Base-by-base conservation (phyloP, 2,113 vertebrate species). In the Platichthys stellatus region DNA sequence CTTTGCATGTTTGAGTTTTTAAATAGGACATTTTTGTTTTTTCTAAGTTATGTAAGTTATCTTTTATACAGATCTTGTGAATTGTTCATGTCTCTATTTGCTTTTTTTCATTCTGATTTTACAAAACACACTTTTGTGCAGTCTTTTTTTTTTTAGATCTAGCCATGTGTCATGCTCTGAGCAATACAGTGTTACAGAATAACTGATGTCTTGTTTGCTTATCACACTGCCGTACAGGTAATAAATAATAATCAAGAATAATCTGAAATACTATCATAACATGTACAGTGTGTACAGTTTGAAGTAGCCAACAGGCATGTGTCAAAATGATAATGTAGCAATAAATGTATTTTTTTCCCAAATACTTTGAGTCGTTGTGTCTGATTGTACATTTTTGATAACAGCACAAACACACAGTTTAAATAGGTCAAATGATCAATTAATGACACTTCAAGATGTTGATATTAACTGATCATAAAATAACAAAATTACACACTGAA, bases 241-340 rank as follows among this genome's bases (percentile, higher is more conserved):
- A 77, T 71, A 23, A 69, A 67, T 76, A 64, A 81, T 70, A 75
- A 11, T 82, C 31, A 56, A 49, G 71, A 47, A 76, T 69, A 80
- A 86, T 74, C 67, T 78, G 60, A 85, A 81, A 74, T 81, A 86
- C 66, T 68, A 79, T 86, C 63, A 86, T 84, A 63, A 81, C 49
- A 69, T 90, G 88, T 89, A 90, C 81, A 83, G 72, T 89, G 76
- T 92, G 92, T 92, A 92, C 92, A 92, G 83, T 90, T 88, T 88
- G 69, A 92, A 78, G 82, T 92, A 90, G 91, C 82, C 85, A 69
- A 64, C 66, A 82, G 88, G 83, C 89, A 83, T 90, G 90, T 90
- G 86, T 88, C 72, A 66, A 76, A 31, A 88, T 60, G 38, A 85
- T 83, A 63, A 78, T 86, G 83, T 90, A 92, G 90, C 87, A 93